Percentiles rank a stretch among this genome's conserved stretches.
Conservation (phyloP, 1,140 invertebrate genomes). For the Samia ricini region DNA sequence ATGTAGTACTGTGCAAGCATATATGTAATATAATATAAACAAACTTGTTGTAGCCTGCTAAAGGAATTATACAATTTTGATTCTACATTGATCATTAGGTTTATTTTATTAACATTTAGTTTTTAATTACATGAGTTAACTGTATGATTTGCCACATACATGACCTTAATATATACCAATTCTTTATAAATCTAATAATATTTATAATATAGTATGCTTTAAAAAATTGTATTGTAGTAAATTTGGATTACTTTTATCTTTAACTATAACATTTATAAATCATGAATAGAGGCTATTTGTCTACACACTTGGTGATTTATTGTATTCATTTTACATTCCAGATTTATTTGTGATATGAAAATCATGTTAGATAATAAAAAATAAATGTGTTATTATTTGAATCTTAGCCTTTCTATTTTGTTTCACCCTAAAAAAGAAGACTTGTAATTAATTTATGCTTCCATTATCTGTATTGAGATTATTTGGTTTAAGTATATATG, state of each 20-base stretch:
- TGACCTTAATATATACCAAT: no score
- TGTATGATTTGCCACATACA: no score
- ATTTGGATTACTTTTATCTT: background rate
- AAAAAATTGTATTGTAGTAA: background rate
- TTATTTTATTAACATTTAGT: background rate
- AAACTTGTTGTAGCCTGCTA: background rate
- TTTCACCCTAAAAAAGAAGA: no score
- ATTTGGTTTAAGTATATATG: no score
- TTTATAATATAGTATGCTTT: background rate
- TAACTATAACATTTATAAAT: background rate
- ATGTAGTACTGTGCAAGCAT: background rate
- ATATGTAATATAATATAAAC: background rate
- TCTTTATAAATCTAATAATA: no score
- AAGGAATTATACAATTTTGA: background rate
- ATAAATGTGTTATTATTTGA: constrained; percentile 17
- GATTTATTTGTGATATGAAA: constrained; percentile 33
- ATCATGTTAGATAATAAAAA: constrained; percentile 36
- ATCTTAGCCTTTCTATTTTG: background rate
- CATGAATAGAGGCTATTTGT: constrained; percentile 10
- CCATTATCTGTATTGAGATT: no score
- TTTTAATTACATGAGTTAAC: background rate
- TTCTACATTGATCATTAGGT: background rate
- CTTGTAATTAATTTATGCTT: no score
- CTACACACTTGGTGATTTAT: constrained; percentile 16
- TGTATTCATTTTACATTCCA: constrained; percentile 30